Evolutionary conservation across 1,140 invertebrate species (phyloP), one percentile per base, ranked within the genome.

Genomic region (Zelostemma sp.): DNA sequence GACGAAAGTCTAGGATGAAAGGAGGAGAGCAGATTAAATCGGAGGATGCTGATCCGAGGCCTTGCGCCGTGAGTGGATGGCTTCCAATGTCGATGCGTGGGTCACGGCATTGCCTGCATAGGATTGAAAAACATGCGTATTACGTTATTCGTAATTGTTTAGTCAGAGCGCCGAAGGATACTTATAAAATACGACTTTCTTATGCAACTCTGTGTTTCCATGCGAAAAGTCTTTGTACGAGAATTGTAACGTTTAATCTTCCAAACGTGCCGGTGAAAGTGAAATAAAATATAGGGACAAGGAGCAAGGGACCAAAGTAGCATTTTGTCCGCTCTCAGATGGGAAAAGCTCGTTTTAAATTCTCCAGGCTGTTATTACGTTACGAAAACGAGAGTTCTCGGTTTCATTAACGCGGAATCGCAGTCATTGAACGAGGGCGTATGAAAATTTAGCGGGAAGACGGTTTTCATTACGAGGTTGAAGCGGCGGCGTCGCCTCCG

Each of bases 71-170:
- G 51, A 61, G 51, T 61, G 63, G 31, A 48, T 53, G 61, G 54
- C 61, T 48, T 18, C 61, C 67, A 69, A 69, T 69, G 67, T 53
- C 67, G 53, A 64, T 69, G 67, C 61, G 67, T 69, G 67, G 67
- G 61, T 69, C 61, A 58, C 50, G 61, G 56, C 67, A 69, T 64
- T 69, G 67, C 63, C 54, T 17, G 15, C 43, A n/a, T n/a, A n/a
- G n/a, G 43, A 46, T 11, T 28, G 54, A 53, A 60, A 57, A 65
- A 59, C 19, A 56, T 50, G 45, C 16, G 16, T 57, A 60, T 28
- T 28, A 67, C 51, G 41, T 53, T 62, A 58, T 62, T 67, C 58
- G 17, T 35, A 14, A 54, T 59, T 31, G 25, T 33, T 66, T 47
- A 47, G 35, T 56, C 18, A 46, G 51, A 48, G 9, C 60, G 56